phyloP scores from a whole-genome alignment of 2,113 vertebrate genomes.

The Tilapia sparmanii region DNA sequence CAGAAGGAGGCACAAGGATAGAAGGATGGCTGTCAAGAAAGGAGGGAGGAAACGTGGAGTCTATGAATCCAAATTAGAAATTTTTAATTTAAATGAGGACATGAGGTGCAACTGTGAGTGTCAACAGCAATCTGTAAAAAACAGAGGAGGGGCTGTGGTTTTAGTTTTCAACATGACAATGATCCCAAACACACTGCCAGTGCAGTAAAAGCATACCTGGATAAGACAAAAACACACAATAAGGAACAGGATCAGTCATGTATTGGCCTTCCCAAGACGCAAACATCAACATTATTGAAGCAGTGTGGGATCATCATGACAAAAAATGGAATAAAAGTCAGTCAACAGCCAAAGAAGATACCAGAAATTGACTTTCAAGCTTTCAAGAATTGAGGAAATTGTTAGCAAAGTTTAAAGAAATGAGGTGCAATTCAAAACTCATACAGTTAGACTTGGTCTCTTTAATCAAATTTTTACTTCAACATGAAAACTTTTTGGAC shows the following conservation, averaged over 20 bases:
- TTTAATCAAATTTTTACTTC: not conserved
- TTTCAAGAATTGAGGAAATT: not conserved
- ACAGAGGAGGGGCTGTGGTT: not conserved
- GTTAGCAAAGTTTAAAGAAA: not conserved
- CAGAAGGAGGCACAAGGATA: not conserved
- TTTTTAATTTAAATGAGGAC: not conserved
- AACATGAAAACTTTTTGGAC: not conserved
- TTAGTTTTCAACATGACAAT: not conserved
- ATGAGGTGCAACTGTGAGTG: not conserved
- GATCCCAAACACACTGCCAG: not conserved
- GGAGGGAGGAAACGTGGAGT: rapidly evolving
- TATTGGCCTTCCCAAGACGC: not conserved
- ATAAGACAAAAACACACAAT: not conserved
- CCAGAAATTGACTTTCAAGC: not conserved
- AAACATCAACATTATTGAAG: not conserved
- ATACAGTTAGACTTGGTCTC: not conserved
- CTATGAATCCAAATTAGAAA: not conserved
- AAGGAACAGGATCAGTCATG: not conserved
- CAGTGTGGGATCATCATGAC: not conserved
- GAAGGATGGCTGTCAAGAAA: not conserved
- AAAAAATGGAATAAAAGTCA: not conserved
- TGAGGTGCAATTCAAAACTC: not conserved
- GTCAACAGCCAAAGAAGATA: not conserved
- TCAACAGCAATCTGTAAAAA: not conserved
- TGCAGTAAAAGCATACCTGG: not conserved